Evolutionary conservation across 2,888 invertebrate species (phyloP), one percentile per base, ranked within the genome.

Genomic region (Rhingia campestris): DNA sequence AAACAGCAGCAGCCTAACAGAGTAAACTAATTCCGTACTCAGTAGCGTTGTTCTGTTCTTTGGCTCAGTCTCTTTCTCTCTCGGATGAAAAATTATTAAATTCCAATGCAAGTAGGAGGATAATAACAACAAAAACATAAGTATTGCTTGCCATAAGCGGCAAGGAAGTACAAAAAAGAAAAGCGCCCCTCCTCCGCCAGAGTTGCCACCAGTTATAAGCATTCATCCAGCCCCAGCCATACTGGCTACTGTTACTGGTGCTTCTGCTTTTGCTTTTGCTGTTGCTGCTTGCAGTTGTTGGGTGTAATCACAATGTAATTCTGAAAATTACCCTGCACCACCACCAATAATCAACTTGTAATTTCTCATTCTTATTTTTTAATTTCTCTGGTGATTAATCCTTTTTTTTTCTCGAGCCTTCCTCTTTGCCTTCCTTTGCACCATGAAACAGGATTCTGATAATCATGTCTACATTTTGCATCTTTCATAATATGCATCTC

Each of bases 281-380:
- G 22, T 22, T 22, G 22, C 22, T 22, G 22, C 2, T 22, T 39
- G 75, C 64, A 51, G 51, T 75, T 58, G 66, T 66, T 79, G 79
- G 67, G 79, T 79, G 80, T 84, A 84, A 84, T 84, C 84, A 75
- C 84, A 84, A 80, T 74, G 84, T 80, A 80, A 84, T 84, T 79
- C 84, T 56, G 79, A 66, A 84, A 84, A 84, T 84, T 79, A 84
- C 84, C 80, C 84, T 75, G 80, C 84, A 74, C 80, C 80, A 80
- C 79, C 84, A 79, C 84, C 80, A 75, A 84, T 84, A 84, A 84
- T 80, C 84, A 84, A 84, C 84, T 80, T 80, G 84, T 80, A 80
- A 84, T 84, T 84, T 84, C 80, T 84, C 75, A 84, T 84, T 80
- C 54, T 84, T 80, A 80, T 59, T 80, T 79, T 80, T 79, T 74